Evolutionary conservation across 2,888 invertebrate species (phyloP).

Genomic region (Iselma pallidipennis): DNA sequence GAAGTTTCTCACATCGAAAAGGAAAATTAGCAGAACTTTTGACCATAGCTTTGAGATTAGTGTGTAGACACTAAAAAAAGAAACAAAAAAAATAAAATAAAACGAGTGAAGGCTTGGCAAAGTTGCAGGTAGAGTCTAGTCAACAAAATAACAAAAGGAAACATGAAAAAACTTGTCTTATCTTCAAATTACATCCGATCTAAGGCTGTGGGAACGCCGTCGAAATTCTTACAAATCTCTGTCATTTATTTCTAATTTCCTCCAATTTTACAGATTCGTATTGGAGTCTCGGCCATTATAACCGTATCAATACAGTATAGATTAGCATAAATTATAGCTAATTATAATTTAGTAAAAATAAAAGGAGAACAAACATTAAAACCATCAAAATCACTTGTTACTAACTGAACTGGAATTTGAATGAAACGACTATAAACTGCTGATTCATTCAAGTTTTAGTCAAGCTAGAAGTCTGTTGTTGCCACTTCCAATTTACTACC

Average conservation of each 20-base stretch:
- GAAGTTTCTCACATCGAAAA: neutral
- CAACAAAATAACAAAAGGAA: neutral
- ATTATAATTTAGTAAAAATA: no score
- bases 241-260: neutral
- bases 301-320: no score
- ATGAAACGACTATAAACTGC: neutral
- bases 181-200: neutral
- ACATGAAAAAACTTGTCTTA: neutral
- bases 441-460: neutral
- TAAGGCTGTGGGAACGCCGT: neutral
- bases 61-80: no score
- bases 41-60: neutral
- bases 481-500: neutral
- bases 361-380: no score
- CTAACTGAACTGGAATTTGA: no score
- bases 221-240: neutral
- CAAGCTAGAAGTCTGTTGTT: no score
- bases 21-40: neutral
- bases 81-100: neutral
- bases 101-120: neutral
- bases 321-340: no score
- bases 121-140: neutral
- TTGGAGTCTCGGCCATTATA: neutral
- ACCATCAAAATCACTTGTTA: no score
- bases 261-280: neutral